Percentiles rank a stretch among this genome's conserved stretches.
phyloP scores from a whole-genome alignment of 2,113 vertebrate species.

The Sorex fumeus region DNA sequence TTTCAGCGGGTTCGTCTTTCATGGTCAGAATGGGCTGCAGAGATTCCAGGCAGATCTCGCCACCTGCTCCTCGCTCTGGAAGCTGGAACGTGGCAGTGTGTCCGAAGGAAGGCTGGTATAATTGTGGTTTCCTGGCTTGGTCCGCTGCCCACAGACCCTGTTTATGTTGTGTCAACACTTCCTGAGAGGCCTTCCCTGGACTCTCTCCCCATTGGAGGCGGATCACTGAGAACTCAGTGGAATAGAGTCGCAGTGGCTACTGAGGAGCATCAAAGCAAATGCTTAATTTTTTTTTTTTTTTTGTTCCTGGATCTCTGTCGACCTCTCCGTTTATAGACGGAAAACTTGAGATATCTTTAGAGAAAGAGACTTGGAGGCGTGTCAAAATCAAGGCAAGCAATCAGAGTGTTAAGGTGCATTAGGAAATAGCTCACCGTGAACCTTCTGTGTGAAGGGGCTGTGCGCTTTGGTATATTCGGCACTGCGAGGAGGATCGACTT shows the following conservation, averaged over 20 bases:
- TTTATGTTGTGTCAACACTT: conserved; percentile 78
- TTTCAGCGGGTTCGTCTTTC: conserved; percentile 59
- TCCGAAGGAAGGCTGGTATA: conserved; percentile 71
- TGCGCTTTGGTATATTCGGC: not conserved
- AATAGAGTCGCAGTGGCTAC: not conserved
- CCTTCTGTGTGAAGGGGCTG: not conserved
- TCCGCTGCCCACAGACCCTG: conserved; percentile 50
- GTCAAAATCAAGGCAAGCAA: not conserved
- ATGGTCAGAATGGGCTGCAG: conserved; percentile 16
- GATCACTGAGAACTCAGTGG: conserved; percentile 41
- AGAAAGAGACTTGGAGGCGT: not conserved
- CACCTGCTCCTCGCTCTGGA: not conserved
- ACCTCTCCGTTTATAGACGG: not conserved
- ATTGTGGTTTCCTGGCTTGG: conserved; percentile 74
- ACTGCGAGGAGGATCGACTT: not conserved
- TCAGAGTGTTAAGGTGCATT: not conserved
- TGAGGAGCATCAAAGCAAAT: not conserved
- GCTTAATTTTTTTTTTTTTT: not conserved
- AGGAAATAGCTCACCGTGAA: not conserved
- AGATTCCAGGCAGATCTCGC: conserved; percentile 59
- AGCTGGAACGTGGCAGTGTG: conserved; percentile 70
- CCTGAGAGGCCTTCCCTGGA: conserved; percentile 62
- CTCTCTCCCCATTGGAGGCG: conserved; percentile 65
- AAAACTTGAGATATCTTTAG: not conserved
- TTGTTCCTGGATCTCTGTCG: conserved; percentile 12